Conservation (phyloP, 2,888 invertebrate genomes). For the Sarcophaga carnaria region DNA sequence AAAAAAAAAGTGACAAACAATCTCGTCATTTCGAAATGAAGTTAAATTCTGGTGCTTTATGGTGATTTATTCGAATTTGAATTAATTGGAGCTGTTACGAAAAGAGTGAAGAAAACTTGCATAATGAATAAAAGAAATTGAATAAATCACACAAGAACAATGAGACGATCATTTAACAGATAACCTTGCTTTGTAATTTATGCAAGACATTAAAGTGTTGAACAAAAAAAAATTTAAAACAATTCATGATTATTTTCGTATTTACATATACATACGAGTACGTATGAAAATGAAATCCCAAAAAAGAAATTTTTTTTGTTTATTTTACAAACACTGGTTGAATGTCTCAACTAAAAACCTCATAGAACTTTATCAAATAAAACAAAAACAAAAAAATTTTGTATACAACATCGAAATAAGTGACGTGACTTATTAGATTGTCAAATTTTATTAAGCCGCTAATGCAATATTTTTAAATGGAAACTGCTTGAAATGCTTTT, state of each 20-base stretch:
- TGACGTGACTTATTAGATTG: slow-evolving; percentile 48
- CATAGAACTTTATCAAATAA: slow-evolving; percentile 38
- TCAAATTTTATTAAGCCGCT: slow-evolving; percentile 29
- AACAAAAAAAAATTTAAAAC: too few relatives aligned
- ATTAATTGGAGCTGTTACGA: too few relatives aligned
- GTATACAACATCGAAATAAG: neutral
- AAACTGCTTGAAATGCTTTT: slow-evolving; percentile 18
- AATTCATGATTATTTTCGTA: too few relatives aligned
- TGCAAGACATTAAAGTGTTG: too few relatives aligned
- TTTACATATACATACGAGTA: too few relatives aligned
- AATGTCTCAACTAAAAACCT: neutral
- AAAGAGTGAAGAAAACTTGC: too few relatives aligned
- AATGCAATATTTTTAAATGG: slow-evolving; percentile 20
- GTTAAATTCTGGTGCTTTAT: too few relatives aligned
- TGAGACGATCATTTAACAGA: neutral
- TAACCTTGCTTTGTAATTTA: too few relatives aligned
- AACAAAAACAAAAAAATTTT: neutral
- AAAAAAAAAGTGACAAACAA: too few relatives aligned
- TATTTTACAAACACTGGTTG: neutral
- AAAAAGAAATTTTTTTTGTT: neutral
- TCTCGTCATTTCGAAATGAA: too few relatives aligned
- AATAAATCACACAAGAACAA: neutral
- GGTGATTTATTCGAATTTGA: too few relatives aligned
- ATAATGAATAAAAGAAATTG: neutral
- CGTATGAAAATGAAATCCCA: neutral